Evolutionary conservation across 2,888 invertebrate genomes (phyloP), one percentile per base, ranked within the genome.

Genomic region (Netelia fuscicornis): DNA sequence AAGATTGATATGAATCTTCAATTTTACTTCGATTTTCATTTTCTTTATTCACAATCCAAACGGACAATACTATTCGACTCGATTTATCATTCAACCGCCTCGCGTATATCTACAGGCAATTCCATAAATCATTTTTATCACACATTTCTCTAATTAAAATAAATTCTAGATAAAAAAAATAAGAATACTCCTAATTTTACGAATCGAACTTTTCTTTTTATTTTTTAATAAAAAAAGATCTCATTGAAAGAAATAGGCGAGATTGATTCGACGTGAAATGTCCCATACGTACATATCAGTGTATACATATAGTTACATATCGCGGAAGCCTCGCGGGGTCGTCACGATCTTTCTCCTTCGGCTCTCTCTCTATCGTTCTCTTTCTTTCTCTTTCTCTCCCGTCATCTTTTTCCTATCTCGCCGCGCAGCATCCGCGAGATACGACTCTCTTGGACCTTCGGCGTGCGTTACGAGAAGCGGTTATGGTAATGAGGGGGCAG

Each of bases 401-500:
- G 23, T 48, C 48, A 56, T 37, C 17, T 17, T 56, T 56, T 20
- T 1, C 8, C n/a, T 56, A 65, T 54, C 65, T 80, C 65, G 42
- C 11, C 67, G 44, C 65, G 65, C 84, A 81, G 81, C 81, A 84
- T 81, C 84, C 56, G 30, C 65, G 58, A 44, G 71, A 25, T 11
- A 60, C 44, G 48, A 62, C 48, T 37, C 62, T 23, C n/a, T 17
- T 64, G 71, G 76, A 67, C 76, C 75, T 60, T 54, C 62, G 64
- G 37, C 48, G 75, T 74, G 67, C 67, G 56, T 72, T 72, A 72
- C 74, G 83, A 48, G 48, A 83, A 90, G 87, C 84, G 71, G 87
- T 90, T 90, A 89, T 85, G 87, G 77, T 90, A 89, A 90, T 90
- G 83, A 90, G 80, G 78, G 88, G 89, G 86, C 81, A 83, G 85